Evolutionary conservation across 2,113 vertebrate genomes (phyloP).

Genomic region (Excalfactoria chinensis): DNA sequence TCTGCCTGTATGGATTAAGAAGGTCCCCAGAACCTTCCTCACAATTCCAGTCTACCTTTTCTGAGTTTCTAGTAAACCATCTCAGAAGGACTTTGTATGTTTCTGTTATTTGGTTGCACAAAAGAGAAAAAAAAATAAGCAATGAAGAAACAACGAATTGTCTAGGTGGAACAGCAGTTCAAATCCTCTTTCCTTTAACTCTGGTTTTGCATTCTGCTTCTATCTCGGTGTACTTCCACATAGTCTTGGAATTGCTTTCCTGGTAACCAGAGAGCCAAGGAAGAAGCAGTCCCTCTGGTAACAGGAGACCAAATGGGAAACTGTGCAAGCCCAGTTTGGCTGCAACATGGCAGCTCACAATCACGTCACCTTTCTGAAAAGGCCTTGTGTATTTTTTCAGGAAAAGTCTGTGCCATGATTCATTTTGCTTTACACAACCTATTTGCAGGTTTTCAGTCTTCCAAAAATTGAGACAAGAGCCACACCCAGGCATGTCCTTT

Average conservation of each 20-base stretch:
- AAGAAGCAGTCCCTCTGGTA: neutral
- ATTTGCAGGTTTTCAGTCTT: neutral
- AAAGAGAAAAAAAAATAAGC: neutral
- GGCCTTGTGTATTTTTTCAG: neutral
- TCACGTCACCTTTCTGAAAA: neutral
- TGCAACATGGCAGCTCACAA: neutral
- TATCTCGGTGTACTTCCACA: neutral
- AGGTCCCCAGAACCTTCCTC: neutral
- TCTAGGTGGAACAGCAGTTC: neutral
- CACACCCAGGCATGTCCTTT: neutral
- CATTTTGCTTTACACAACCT: neutral
- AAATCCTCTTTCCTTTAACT: neutral
- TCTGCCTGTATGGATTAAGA: neutral
- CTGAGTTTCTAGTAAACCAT: neutral
- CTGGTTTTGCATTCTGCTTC: neutral
- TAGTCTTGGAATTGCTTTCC: neutral
- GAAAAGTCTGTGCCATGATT: neutral
- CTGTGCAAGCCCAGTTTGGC: neutral
- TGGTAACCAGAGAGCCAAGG: neutral
- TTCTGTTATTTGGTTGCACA: neutral
- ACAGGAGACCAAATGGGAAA: neutral
- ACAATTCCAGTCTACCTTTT: neutral
- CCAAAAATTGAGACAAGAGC: neutral
- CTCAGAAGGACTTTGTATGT: neutral
- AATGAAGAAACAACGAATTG: neutral